Percentiles rank a stretch among this genome's conserved stretches.
phyloP scores from a whole-genome alignment of 2,888 invertebrate species.

The Drepana falcataria region DNA sequence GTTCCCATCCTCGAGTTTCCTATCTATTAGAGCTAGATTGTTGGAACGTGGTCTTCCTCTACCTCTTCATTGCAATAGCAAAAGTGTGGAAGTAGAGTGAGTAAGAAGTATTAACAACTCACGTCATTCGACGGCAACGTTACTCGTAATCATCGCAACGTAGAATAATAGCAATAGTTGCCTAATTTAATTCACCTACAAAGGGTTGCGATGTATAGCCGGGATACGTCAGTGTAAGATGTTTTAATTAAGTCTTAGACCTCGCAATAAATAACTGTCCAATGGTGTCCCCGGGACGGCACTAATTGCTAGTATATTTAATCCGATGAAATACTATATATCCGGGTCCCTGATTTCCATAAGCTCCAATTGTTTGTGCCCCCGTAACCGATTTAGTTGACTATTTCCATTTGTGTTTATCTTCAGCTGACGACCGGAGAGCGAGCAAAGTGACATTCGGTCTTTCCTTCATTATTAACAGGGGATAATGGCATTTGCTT shows the following conservation, averaged over 20 bases:
- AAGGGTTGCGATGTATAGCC: conserved; percentile 49
- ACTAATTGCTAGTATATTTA: conserved; percentile 77
- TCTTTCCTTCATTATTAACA: conserved; percentile 36
- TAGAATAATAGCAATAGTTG: conserved; percentile 30
- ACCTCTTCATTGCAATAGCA: no score
- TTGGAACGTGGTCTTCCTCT: no score
- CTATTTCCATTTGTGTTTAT: conserved; percentile 64
- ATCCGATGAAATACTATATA: conserved; percentile 69
- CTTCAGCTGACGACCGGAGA: conserved; percentile 49
- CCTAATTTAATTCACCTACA: conserved; percentile 57
- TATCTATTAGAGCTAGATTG: no score
- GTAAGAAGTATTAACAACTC: no score
- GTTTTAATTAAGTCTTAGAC: conserved; percentile 76
- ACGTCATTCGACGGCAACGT: no score
- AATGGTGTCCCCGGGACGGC: conserved; percentile 51
- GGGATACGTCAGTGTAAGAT: conserved; percentile 66
- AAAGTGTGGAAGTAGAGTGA: no score
- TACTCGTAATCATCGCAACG: background rate
- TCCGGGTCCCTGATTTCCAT: conserved; percentile 68
- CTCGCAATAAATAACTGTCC: conserved; percentile 71
- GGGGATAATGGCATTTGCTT: conserved; percentile 10
- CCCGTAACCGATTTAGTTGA: conserved; percentile 63
- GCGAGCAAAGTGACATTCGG: conserved; percentile 49
- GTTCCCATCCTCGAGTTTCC: no score
- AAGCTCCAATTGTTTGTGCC: conserved; percentile 73